These are phyloP conservation scores for Netelia inedita DNA, from an alignment of 2,888 invertebrate genomes.

Conservation along the genomic window DNA sequence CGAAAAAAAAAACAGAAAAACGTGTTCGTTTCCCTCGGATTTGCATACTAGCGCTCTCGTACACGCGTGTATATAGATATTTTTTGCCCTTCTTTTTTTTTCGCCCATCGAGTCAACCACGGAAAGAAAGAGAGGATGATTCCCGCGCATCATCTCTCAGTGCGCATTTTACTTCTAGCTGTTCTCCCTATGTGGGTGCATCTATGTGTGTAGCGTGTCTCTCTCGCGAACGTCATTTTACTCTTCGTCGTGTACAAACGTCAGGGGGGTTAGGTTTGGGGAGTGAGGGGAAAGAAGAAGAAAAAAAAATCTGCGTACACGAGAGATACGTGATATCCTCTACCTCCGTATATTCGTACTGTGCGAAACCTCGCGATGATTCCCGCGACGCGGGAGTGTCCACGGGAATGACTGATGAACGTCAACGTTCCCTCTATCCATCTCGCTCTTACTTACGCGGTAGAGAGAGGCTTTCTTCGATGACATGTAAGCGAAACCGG, in stretches of 20 bases:
- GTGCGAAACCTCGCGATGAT: conserved; percentile 68
- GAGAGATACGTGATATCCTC: conserved; percentile 76
- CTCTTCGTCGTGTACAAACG: conserved; percentile 31
- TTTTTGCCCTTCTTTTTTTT: conserved; percentile 25
- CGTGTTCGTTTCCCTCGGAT: conserved; percentile 34
- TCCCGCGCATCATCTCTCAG: neutral
- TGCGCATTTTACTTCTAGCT: conserved; percentile 43
- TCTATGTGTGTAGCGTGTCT: conserved; percentile 19
- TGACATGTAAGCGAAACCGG: conserved; percentile 46
- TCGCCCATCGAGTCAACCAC: conserved; percentile 37
- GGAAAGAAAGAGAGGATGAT: conserved; percentile 27
- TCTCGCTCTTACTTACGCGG: conserved; percentile 60
- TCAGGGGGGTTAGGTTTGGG: conserved; percentile 9
- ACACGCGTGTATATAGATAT: conserved; percentile 67
- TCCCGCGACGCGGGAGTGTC: conserved; percentile 43
- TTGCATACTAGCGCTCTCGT: conserved; percentile 2
- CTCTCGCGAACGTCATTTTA: conserved; percentile 60
- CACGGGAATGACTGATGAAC: conserved; percentile 84
- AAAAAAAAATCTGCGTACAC: conserved; percentile 76
- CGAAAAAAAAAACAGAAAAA: conserved; percentile 39
- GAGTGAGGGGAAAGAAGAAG: conserved; percentile 76
- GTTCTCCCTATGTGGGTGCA: neutral
- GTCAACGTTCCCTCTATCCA: conserved; percentile 81
- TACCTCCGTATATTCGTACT: conserved; percentile 10
- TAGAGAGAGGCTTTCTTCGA: conserved; percentile 52